phyloP scores from a whole-genome alignment of 2,113 vertebrate genomes.

The Chlorodrepanis virens region DNA sequence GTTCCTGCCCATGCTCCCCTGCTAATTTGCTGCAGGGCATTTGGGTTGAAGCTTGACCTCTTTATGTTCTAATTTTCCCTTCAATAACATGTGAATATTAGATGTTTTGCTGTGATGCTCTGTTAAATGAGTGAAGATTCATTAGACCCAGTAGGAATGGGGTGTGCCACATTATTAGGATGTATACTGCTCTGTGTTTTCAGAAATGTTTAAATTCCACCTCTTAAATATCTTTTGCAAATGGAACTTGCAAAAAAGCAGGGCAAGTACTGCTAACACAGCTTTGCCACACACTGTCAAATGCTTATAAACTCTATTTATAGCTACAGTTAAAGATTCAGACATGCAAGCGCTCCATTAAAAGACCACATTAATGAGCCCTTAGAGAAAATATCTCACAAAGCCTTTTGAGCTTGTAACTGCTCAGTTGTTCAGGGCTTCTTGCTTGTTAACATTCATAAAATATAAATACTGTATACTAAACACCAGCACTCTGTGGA shows the following conservation, averaged over 20 bases:
- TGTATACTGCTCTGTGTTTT: neutral
- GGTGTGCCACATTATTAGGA: neutral
- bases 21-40: neutral
- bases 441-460: slow-evolving; percentile 71
- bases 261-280: slow-evolving; percentile 45
- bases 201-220: neutral
- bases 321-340: slow-evolving; percentile 70
- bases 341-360: slow-evolving; percentile 68
- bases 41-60: neutral
- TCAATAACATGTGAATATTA: neutral
- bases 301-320: slow-evolving; percentile 70
- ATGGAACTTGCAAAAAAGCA: slow-evolving; percentile 35
- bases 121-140: neutral
- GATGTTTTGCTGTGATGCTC: neutral
- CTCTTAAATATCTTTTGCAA: slow-evolving; percentile 4
- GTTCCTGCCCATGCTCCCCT: neutral
- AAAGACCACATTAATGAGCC: slow-evolving; percentile 72
- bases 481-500: slow-evolving; percentile 42
- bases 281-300: slow-evolving; percentile 67
- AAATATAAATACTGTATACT: slow-evolving; percentile 65
- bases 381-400: slow-evolving; percentile 70
- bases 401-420: slow-evolving; percentile 70
- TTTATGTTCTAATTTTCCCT: neutral
- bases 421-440: slow-evolving; percentile 56
- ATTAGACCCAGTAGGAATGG: neutral